These are phyloP conservation scores for Rhyzopertha dominica DNA, from an alignment of 1,140 invertebrate species.

Conservation along the genomic window DNA sequence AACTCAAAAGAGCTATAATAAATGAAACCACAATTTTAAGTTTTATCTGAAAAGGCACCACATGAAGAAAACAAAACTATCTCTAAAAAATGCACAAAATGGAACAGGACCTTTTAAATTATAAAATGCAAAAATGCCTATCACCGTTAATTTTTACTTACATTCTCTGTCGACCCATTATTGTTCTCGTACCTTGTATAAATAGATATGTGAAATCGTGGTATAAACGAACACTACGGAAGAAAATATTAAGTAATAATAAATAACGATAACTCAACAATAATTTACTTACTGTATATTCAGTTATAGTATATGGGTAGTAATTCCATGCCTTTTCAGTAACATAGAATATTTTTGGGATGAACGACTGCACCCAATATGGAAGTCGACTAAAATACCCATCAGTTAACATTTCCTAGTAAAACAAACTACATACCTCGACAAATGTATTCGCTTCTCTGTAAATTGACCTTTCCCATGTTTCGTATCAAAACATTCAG, in stretches of 20 bases:
- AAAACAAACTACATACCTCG: slow-evolving; percentile 55
- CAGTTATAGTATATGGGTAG: slow-evolving; percentile 87
- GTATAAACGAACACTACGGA: slow-evolving; percentile 89
- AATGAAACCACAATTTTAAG: too few species aligned
- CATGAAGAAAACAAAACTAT: too few species aligned
- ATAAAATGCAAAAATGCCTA: too few species aligned
- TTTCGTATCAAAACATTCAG: slow-evolving; percentile 68
- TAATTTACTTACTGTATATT: slow-evolving; percentile 56
- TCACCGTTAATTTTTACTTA: slow-evolving; percentile 50
- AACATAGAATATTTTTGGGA: slow-evolving; percentile 87
- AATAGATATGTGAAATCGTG: slow-evolving; percentile 81
- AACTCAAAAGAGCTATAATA: too few species aligned
- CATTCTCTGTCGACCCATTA: slow-evolving; percentile 83
- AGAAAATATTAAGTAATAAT: slow-evolving; percentile 29
- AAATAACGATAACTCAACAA: slow-evolving; percentile 23
- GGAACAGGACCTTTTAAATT: too few species aligned
- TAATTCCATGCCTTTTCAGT: slow-evolving; percentile 95
- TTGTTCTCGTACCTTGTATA: slow-evolving; percentile 89
- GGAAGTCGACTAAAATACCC: slow-evolving; percentile 69
- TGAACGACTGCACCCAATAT: slow-evolving; percentile 80
- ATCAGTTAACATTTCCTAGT: slow-evolving; percentile 1
- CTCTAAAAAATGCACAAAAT: too few species aligned
- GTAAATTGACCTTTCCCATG: slow-evolving; percentile 85
- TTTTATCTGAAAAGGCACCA: too few species aligned
- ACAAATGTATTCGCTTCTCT: slow-evolving; percentile 87